A percentile compares a stretch with the other conserved stretches of the same genome.
phyloP scores from a whole-genome alignment of 2,888 invertebrate genomes.

The Argyresthia goedartella region DNA sequence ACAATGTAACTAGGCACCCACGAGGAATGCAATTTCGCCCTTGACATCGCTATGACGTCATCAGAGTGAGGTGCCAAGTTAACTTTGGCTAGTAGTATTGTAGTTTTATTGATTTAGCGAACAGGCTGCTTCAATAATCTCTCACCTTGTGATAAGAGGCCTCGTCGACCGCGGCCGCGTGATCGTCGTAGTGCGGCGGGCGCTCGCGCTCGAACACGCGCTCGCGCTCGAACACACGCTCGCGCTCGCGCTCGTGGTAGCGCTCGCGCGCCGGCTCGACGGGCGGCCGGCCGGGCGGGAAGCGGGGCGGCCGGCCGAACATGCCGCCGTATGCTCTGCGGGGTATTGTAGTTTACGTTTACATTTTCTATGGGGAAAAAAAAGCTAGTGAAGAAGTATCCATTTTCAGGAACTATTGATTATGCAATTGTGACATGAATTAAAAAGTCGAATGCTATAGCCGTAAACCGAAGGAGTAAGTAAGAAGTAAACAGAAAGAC shows the following conservation, averaged over 20 bases:
- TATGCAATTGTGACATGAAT: no score
- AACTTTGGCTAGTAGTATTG: no score
- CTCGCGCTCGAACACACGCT: slow-evolving; percentile 45
- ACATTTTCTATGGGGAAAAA: not conserved
- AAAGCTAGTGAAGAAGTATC: no score
- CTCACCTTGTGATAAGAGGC: slow-evolving; percentile 45
- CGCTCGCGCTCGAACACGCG: slow-evolving; percentile 25
- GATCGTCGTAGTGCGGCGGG: slow-evolving; percentile 49
- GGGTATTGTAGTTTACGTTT: not conserved
- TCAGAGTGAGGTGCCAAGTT: no score
- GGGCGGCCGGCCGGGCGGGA: slow-evolving; percentile 3
- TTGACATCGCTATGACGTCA: no score
- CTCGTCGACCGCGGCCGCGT: slow-evolving; percentile 37
- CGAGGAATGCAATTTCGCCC: no score
- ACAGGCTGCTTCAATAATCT: not conserved
- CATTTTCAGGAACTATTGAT: no score
- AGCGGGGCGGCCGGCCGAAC: slow-evolving; percentile 33
- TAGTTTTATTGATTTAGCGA: no score
- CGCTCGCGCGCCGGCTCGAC: slow-evolving; percentile 39
- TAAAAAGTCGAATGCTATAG: no score
- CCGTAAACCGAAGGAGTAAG: no score
- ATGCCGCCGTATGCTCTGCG: slow-evolving; percentile 37
- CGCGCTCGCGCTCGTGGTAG: slow-evolving; percentile 40
- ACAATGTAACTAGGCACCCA: no score
- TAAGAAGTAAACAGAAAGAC: no score